Base-by-base conservation (phyloP, 2,888 invertebrate genomes). In the Unio delphinus region DNA sequence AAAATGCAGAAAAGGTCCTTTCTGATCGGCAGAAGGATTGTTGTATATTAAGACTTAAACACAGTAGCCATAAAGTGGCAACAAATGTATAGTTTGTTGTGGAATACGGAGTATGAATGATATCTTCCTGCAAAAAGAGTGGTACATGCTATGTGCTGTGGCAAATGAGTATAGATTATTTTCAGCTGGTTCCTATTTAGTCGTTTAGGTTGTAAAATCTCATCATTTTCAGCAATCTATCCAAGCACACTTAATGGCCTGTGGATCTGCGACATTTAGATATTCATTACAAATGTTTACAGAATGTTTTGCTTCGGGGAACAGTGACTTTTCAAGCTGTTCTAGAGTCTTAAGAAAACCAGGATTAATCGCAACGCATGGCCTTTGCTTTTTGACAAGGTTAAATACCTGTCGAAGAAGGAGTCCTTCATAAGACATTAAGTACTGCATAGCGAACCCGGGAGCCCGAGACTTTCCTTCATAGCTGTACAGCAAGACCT, bases 361-460 rank as follows among this genome's bases (percentile, higher is more conserved):
- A 7, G 81, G 80, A 64, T 86, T 86, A 15, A 87, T 73, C 20
- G 78, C 74, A 1, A 83, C 78, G 60, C 77, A 75, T 4, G 85
- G 84, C n/a, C 84, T 67, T 34, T 81, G 81, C 20, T 83, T 80
- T 65, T 81, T 83, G 7, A 87, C 81, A 61, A 83, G 67, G 34
- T 80, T 81, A 68, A 83, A 82, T 0, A 87, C 87, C 64, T 84
- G 82, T 11, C 80, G 67, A 23, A 86, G 69, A 6, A 83, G 70
- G 57, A 86, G 76, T 8, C 79, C 75, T 60, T 80, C 80, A 59
- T 83, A 79, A 0, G 73, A 72, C 84, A 88, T 86, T 28, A 88
- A 72, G 67, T 88, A 86, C 75, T 88, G 88, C 55, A 86, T 83
- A 20, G 82, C 86, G 20, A 83, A 85, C 17, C 85, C 75, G 0